Evolutionary conservation across 53 echinoderm and acorn worm species (phyloP).

Genomic region (Hippasteria phrygiana): DNA sequence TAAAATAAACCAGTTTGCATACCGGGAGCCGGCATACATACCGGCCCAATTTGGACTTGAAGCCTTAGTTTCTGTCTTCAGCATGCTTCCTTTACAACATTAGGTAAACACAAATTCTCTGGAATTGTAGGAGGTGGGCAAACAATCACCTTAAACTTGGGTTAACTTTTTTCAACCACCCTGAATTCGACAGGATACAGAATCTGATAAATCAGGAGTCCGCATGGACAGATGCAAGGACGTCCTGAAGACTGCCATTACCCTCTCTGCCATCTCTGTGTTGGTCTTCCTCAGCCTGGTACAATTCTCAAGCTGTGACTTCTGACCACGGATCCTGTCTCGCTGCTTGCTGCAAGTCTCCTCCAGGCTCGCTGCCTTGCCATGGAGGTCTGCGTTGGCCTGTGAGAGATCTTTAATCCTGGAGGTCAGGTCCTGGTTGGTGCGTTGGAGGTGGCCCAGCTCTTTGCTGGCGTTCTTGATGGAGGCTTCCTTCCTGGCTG

Average conservation of each 20-base stretch:
- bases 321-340: constrained; percentile 76
- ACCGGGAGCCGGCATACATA: too few species aligned
- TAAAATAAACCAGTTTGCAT: too few species aligned
- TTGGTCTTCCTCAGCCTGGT: constrained; percentile 72
- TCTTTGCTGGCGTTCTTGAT: constrained; percentile 78
- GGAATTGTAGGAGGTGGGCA: too few species aligned
- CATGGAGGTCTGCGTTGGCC: constrained; percentile 69
- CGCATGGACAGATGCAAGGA: too few species aligned
- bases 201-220: too few species aligned
- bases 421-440: constrained; percentile 60
- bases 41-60: too few species aligned
- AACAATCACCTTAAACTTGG: too few species aligned
- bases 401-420: constrained; percentile 62
- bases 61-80: too few species aligned
- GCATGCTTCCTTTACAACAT: too few species aligned
- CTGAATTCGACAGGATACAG: too few species aligned
- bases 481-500: constrained; percentile 54
- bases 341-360: constrained; percentile 66
- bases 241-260: neutral
- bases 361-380: constrained; percentile 63
- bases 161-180: too few species aligned
- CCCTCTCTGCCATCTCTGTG: constrained; percentile 62
- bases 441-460: constrained; percentile 63
- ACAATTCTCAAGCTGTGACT: constrained; percentile 75
- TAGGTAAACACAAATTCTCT: too few species aligned